Evolutionary conservation across 1,140 invertebrate genomes (phyloP).

Genomic region (Thaumatotibia leucotreta): DNA sequence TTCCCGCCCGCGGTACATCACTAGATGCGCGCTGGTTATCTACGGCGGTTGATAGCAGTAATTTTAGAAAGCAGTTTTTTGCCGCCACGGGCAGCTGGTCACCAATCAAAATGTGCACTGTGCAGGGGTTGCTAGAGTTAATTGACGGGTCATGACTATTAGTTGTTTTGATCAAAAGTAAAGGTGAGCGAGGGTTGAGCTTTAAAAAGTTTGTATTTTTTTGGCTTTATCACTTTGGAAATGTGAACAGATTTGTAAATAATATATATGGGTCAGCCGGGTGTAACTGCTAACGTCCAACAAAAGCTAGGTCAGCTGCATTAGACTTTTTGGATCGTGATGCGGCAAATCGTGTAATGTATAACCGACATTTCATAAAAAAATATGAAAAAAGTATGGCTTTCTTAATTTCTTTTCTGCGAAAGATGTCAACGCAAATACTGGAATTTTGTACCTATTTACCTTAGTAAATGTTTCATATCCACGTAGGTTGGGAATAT

Average conservation of each 20-base stretch:
- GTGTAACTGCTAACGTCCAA: background rate
- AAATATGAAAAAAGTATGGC: too few relatives aligned
- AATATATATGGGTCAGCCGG: too few relatives aligned
- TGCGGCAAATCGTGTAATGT: too few relatives aligned
- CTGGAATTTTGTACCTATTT: too few relatives aligned
- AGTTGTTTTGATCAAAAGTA: slow-evolving; percentile 36
- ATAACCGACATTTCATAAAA: too few relatives aligned
- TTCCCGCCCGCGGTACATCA: background rate
- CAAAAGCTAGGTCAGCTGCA: too few relatives aligned
- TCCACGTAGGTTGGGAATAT: background rate
- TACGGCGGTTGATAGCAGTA: slow-evolving; percentile 45
- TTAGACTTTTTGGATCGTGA: too few relatives aligned
- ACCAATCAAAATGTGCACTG: slow-evolving; percentile 65
- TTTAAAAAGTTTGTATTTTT: background rate
- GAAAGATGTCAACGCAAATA: too few relatives aligned
- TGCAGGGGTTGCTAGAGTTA: slow-evolving; percentile 51
- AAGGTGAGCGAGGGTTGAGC: slow-evolving; percentile 7
- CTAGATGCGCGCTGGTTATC: background rate
- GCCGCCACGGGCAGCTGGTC: slow-evolving; percentile 58
- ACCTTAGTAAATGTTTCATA: background rate
- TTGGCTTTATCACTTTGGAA: background rate
- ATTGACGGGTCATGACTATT: slow-evolving; percentile 55
- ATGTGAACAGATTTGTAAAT: background rate
- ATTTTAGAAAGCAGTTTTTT: slow-evolving; percentile 67
- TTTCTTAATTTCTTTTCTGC: too few relatives aligned